A percentile compares a stretch with the other conserved stretches of the same genome.
Evolutionary conservation across 1,140 invertebrate species (phyloP).

Genomic region (Anastatus disparis): DNA sequence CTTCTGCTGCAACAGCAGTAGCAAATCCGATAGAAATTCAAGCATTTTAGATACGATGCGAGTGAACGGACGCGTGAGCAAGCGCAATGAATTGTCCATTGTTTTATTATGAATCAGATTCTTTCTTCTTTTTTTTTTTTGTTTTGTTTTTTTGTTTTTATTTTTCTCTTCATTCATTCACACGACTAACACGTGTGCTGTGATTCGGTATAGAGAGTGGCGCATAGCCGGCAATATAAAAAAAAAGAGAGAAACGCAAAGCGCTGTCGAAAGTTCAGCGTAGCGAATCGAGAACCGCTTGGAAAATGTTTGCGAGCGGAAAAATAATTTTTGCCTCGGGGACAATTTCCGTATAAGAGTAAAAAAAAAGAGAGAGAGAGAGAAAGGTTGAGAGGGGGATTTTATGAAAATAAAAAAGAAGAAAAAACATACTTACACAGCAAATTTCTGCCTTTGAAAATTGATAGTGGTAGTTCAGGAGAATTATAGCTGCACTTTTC

Average conservation of each 20-base stretch:
- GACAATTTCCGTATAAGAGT: not conserved
- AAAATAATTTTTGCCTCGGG: slow-evolving; percentile 24
- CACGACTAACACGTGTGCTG: not conserved
- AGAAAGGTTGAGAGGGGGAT: no score
- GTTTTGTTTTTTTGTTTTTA: no score
- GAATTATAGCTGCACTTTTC: slow-evolving; percentile 38
- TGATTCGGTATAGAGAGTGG: not conserved
- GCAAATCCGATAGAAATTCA: slow-evolving; percentile 49
- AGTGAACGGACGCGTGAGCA: not conserved
- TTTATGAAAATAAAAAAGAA: not conserved
- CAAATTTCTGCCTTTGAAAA: slow-evolving; percentile 32
- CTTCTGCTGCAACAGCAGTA: slow-evolving; percentile 43
- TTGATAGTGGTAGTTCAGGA: slow-evolving; percentile 38
- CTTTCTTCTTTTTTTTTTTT: not conserved
- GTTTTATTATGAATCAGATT: slow-evolving; percentile 47
- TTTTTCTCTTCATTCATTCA: slow-evolving; percentile 9
- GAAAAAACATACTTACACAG: slow-evolving; percentile 28
- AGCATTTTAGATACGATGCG: slow-evolving; percentile 1
- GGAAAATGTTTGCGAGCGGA: not conserved
- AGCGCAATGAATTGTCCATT: slow-evolving; percentile 47
- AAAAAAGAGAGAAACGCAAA: not conserved
- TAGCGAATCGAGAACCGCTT: not conserved
- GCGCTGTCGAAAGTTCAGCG: not conserved
- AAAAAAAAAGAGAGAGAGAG: no score
- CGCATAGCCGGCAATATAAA: no score